Base-by-base conservation (phyloP, 2,888 invertebrate genomes). In the Galeruca laticollis region DNA sequence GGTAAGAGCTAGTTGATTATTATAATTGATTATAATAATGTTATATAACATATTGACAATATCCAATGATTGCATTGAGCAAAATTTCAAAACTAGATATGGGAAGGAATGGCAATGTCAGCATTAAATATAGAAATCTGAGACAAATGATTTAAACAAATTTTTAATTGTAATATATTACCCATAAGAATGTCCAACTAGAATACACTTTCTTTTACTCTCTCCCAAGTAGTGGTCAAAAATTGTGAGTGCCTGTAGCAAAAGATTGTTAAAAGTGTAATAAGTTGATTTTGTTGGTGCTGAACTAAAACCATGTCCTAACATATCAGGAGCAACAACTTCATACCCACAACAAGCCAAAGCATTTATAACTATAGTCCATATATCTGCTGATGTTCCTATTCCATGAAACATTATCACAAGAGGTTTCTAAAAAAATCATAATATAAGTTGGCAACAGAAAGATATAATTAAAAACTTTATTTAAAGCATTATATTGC, bases 171-270 rank as follows among this genome's bases (percentile, higher is more conserved):
- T 26, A 26, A 26, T 26, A 26, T 5, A 26, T 86, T 86, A 91
- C 90, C 91, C 92, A 83, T 91, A 92, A 54, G 91, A 91, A 83
- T 92, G 92, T 11, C 89, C 91, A 70, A 92, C 88, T 43, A 92
- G 80, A 60, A 92, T 87, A 80, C 89, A 90, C 75, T 89, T 76
- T 84, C 80, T 70, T 67, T 85, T 69, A 83, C 87, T 72, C 83
- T 85, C 75, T 83, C 86, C 73, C 67, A 89, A 88, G 77, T 89
- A 91, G 77, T 88, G 87, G 78, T 91, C 90, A 81, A 91, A 89
- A 62, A 92, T 84, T 54, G 86, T 85, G 26, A 90, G 85, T 6
- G 89, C 81, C 79, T 92, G 90, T 69, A 87, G 85, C 68, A 90
- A 82, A 54, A 92, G 85, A 77, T 88, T 88, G 69, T 87, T 85